phyloP scores from a whole-genome alignment of 1,140 invertebrate species.

The Drosophila nannoptera region DNA sequence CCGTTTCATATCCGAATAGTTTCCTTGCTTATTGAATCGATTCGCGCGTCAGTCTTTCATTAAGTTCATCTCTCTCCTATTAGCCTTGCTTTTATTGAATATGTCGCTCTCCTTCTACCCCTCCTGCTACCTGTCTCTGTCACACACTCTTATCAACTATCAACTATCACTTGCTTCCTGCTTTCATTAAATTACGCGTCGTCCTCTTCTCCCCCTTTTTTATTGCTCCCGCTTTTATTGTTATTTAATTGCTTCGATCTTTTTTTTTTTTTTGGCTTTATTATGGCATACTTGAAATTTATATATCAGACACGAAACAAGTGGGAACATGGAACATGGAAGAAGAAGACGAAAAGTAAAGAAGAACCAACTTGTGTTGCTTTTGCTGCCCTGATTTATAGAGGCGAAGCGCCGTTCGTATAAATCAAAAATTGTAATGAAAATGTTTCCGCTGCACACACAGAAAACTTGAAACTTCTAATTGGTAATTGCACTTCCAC shows the following conservation, averaged over 20 bases:
- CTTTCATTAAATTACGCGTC: neutral
- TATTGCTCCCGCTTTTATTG: neutral
- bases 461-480: slow-evolving; percentile 52
- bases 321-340: no score
- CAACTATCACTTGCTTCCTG: neutral
- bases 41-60: no score
- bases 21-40: no score
- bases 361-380: slow-evolving; percentile 29
- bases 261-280: slow-evolving; percentile 12
- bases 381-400: slow-evolving; percentile 40
- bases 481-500: slow-evolving; percentile 65
- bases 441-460: slow-evolving; percentile 53
- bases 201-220: neutral
- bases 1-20: no score
- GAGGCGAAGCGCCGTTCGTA: neutral
- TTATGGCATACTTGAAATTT: slow-evolving; percentile 28
- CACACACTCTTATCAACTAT: neutral
- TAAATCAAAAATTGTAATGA: slow-evolving; percentile 66
- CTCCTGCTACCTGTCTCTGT: no score
- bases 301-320: slow-evolving; percentile 13
- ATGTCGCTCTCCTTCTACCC: no score
- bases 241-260: slow-evolving; percentile 9
- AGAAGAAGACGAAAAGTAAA: slow-evolving; percentile 6
- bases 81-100: no score
- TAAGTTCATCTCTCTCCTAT: no score